Conservation (phyloP, 2,888 invertebrate species). For the Magallana nippona region DNA sequence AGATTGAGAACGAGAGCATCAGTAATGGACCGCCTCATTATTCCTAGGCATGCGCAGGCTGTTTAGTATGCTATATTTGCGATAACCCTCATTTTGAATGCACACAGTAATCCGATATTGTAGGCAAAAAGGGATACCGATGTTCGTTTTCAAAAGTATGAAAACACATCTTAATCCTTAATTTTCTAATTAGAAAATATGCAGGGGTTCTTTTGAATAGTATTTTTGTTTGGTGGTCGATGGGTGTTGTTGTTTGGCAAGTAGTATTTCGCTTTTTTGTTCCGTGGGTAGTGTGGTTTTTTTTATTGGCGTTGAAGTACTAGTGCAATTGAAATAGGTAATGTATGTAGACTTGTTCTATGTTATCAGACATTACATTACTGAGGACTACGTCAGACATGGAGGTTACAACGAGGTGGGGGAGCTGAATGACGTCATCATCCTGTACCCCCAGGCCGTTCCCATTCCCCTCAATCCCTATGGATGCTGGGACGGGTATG, state of each 20-base stretch:
- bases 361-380: constrained; percentile 58
- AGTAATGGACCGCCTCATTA: neutral
- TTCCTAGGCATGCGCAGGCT: neutral
- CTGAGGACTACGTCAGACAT: constrained; percentile 66
- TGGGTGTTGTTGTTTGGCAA: too few species aligned
- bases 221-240: too few species aligned
- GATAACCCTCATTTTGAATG: neutral
- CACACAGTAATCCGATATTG: neutral
- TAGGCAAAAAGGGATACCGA: too few species aligned
- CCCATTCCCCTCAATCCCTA: constrained; percentile 56
- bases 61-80: neutral
- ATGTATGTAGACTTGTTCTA: neutral
- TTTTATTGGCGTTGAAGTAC: neutral
- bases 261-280: too few species aligned
- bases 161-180: too few species aligned
- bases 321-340: neutral
- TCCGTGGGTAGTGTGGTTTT: too few species aligned
- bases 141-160: too few species aligned
- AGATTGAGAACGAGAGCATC: neutral
- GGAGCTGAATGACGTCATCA: constrained; percentile 72
- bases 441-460: constrained; percentile 71
- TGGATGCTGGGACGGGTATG: constrained; percentile 76
- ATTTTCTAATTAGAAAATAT: too few species aligned
- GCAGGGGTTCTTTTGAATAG: too few species aligned
- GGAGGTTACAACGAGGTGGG: constrained; percentile 74